phyloP scores from a whole-genome alignment of 2,888 invertebrate species.

The Zeuzera pyrina region DNA sequence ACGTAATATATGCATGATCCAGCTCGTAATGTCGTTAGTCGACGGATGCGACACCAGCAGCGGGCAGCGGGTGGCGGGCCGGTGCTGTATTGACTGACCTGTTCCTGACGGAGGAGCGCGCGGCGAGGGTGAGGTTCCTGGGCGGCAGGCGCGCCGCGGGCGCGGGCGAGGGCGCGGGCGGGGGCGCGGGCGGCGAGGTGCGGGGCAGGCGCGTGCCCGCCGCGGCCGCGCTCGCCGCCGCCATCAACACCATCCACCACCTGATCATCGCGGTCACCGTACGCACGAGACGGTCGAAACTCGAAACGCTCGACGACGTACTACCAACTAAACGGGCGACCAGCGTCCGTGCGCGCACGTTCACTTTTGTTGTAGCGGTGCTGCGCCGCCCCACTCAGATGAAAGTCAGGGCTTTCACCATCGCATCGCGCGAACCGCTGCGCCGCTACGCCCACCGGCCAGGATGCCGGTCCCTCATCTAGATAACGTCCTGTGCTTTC shows the following conservation, averaged over 20 bases:
- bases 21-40: too few species aligned
- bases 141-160: constrained; percentile 69
- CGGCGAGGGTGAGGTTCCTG: constrained; percentile 60
- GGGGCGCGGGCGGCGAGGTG: constrained; percentile 53
- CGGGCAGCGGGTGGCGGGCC: too few species aligned
- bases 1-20: too few species aligned
- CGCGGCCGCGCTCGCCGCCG: constrained; percentile 48
- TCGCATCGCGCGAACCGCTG: constrained; percentile 9
- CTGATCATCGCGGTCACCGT: constrained; percentile 46
- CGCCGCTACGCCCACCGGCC: constrained; percentile 19
- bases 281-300: constrained; percentile 39
- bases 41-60: too few species aligned
- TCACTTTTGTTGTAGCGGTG: constrained; percentile 58
- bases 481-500: constrained; percentile 16
- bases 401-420: constrained; percentile 67
- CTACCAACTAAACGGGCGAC: background rate
- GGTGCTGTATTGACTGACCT: constrained; percentile 47
- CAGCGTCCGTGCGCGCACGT: constrained; percentile 31
- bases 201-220: constrained; percentile 58
- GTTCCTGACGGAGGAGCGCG: constrained; percentile 58
- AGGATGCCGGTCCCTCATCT: constrained; percentile 10
- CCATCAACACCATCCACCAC: constrained; percentile 56
- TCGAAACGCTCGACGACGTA: constrained; percentile 42
- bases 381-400: constrained; percentile 44
- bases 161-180: constrained; percentile 72